Conservation (phyloP, 2,113 vertebrate genomes). For the Gopherus evgoodei region DNA sequence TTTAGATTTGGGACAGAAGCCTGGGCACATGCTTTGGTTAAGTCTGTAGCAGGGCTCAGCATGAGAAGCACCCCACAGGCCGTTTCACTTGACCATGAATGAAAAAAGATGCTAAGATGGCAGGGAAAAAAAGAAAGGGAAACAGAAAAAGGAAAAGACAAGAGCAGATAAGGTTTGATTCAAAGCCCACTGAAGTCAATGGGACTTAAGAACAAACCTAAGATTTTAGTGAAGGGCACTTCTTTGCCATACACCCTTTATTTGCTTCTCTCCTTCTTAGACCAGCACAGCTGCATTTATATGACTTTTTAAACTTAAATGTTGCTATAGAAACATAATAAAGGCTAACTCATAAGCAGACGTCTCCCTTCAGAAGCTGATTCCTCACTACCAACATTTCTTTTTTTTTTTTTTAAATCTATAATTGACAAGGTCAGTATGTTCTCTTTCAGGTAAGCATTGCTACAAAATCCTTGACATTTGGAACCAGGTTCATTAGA, state of each 20-base stretch:
- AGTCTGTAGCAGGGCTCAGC: background rate
- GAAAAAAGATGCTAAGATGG: background rate
- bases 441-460: background rate
- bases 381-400: background rate
- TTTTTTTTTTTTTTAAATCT: background rate
- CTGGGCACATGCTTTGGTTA: background rate
- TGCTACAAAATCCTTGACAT: background rate
- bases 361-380: background rate
- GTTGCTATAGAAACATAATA: accelerated
- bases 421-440: background rate
- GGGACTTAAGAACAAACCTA: background rate
- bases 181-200: background rate
- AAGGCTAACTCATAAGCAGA: background rate
- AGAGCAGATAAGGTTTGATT: background rate
- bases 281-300: background rate
- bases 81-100: accelerated
- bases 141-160: accelerated
- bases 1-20: background rate
- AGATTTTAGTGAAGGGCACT: background rate
- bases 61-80: background rate
- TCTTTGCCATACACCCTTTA: background rate
- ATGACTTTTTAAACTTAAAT: background rate
- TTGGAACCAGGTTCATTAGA: background rate
- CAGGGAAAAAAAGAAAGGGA: background rate
- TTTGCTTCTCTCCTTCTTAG: background rate